phyloP scores from a whole-genome alignment of 2,888 invertebrate genomes.

The Nomada ferruginata region DNA sequence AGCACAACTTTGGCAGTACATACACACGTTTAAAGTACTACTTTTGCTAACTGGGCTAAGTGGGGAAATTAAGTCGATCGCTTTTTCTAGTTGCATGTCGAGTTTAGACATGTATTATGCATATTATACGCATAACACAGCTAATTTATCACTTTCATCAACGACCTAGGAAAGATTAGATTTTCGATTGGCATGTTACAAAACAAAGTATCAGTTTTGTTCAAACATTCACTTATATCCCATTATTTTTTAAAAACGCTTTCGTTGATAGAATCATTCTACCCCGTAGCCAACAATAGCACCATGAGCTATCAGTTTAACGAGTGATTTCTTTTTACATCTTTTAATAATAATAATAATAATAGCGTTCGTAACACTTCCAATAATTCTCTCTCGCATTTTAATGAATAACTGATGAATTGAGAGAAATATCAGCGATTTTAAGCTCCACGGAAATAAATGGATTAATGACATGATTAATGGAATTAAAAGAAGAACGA shows the following conservation, averaged over 20 bases:
- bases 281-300: too few relatives aligned
- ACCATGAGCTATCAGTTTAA: too few relatives aligned
- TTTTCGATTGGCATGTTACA: neutral
- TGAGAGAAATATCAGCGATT: neutral
- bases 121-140: slow-evolving; percentile 16
- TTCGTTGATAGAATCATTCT: too few relatives aligned
- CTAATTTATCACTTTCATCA: slow-evolving; percentile 29
- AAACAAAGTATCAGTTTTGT: neutral
- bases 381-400: neutral
- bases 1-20: neutral
- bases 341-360: neutral
- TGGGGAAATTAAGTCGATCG: neutral
- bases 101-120: slow-evolving; percentile 25
- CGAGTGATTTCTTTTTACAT: neutral
- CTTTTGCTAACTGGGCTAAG: neutral
- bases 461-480: too few relatives aligned
- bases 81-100: slow-evolving; percentile 19
- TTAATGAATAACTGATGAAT: too few relatives aligned
- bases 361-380: neutral
- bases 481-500: neutral
- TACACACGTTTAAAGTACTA: neutral
- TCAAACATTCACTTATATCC: neutral
- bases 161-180: neutral
- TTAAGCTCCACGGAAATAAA: neutral
- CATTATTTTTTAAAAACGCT: neutral